Evolutionary conservation across 2,888 invertebrate genomes (phyloP), one percentile per base, ranked within the genome.

Genomic region (Atherix ibis): DNA sequence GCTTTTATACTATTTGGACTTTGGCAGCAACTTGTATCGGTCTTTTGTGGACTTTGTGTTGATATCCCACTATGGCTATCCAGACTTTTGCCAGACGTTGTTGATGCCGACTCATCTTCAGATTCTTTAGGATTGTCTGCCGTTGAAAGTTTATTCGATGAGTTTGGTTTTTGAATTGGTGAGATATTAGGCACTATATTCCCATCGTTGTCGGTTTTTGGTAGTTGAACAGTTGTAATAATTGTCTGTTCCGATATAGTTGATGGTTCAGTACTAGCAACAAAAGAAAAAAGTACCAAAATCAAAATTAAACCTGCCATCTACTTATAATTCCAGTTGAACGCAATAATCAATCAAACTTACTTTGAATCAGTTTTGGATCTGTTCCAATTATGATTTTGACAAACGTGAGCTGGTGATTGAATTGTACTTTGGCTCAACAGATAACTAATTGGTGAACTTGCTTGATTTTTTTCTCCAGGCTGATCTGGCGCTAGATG

Each of bases 351-450:
- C 4, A 19, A 15, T 31, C 22, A 26, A 46, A 48, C 51, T 49
- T 44, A 54, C 50, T 51, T 49, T 32, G 44, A 46, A 36, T 44
- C 41, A 34, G 44, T 41, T 40, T 48, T 49, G 39, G 45, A 31
- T 34, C 25, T 37, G 25, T 42, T 9, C 46, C 50, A 45, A 34
- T 45, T 45, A 31, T 49, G 48, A 44, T 53, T 52, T 29, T 50
- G 51, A 40, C 43, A 58, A 31, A 57, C 52, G 32, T 61, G 53
- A 2, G 51, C 48, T 22, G 56, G 56, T 33, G 52, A 53, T 38
- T 60, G 62, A 31, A 64, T 64, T 22, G 64, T 63, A 41, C 62
- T 62, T 45, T 64, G 64, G 38, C 58, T 60, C 63, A 63, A 63
- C 17, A 64, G 45, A 44, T 64, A 64, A 42, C 56, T 62, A 14